These are phyloP conservation scores for Chymomyza caudatula DNA, from an alignment of 2,888 invertebrate genomes.

Conservation along the genomic window DNA sequence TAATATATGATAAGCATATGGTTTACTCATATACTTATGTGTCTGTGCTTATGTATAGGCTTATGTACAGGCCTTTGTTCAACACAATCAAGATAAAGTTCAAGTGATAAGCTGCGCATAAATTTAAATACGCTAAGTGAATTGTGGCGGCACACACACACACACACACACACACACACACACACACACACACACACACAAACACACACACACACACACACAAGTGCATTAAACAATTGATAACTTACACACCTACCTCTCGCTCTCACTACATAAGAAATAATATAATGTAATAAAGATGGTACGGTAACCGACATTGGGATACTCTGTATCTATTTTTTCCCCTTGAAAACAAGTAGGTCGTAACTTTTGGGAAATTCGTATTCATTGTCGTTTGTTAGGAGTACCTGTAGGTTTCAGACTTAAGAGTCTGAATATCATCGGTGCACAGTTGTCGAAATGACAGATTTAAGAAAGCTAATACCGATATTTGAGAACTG, in stretches of 20 bases:
- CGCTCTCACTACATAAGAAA: neutral
- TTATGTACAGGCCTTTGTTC: neutral
- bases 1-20: neutral
- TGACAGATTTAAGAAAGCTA: no score
- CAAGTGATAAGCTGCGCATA: conserved; percentile 69
- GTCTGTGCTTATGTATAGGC: neutral
- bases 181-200: conserved; percentile 16
- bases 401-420: no score
- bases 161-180: neutral
- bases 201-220: conserved; percentile 6
- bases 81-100: conserved; percentile 65
- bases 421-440: no score
- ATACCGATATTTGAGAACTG: no score
- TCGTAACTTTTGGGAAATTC: no score
- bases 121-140: conserved; percentile 70
- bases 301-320: neutral
- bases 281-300: neutral
- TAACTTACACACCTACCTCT: neutral
- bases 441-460: no score
- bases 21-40: neutral
- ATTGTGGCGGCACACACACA: conserved; percentile 47
- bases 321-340: neutral
- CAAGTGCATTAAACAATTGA: neutral
- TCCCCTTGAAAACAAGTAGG: no score
- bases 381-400: no score